phyloP scores from a whole-genome alignment of 2,113 vertebrate genomes.

The Cheilinus undulatus region DNA sequence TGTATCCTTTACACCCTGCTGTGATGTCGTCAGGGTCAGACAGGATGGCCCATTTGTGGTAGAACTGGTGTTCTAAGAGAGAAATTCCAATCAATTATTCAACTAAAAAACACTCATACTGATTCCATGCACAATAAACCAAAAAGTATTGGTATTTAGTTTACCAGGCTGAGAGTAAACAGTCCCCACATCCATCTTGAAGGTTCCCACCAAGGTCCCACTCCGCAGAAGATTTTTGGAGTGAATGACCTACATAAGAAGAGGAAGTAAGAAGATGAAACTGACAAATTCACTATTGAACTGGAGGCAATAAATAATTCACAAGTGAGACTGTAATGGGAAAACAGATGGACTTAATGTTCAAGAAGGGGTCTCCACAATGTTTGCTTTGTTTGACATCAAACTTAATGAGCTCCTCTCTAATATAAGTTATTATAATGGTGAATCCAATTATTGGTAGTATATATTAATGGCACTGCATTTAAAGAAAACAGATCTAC shows the following conservation, averaged over 20 bases:
- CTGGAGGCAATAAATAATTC: background rate
- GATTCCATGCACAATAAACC: background rate
- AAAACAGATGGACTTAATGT: slow-evolving; percentile 9
- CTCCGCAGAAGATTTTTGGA: slow-evolving; percentile 98
- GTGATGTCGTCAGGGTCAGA: slow-evolving; percentile 96
- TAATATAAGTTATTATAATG: background rate
- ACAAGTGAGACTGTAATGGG: background rate
- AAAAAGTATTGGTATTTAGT: background rate
- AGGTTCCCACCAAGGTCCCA: slow-evolving; percentile 94
- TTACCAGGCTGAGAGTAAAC: slow-evolving; percentile 94
- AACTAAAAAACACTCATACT: too few relatives aligned
- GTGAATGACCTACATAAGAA: slow-evolving; percentile 91
- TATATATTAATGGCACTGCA: background rate
- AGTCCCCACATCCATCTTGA: slow-evolving; percentile 97
- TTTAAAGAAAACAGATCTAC: too few relatives aligned
- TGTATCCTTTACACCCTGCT: slow-evolving; percentile 91
- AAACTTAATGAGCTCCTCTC: background rate
- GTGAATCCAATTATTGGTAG: background rate
- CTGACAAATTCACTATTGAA: background rate
- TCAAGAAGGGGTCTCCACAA: background rate
- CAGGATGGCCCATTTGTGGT: slow-evolving; percentile 96
- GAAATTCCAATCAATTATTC: background rate
- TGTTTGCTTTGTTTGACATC: background rate
- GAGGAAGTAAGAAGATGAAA: background rate
- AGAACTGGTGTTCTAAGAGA: slow-evolving; percentile 93